These are phyloP conservation scores for Orchesellides sinensis DNA, from an alignment of 2,888 invertebrate species.

Conservation along the genomic window DNA sequence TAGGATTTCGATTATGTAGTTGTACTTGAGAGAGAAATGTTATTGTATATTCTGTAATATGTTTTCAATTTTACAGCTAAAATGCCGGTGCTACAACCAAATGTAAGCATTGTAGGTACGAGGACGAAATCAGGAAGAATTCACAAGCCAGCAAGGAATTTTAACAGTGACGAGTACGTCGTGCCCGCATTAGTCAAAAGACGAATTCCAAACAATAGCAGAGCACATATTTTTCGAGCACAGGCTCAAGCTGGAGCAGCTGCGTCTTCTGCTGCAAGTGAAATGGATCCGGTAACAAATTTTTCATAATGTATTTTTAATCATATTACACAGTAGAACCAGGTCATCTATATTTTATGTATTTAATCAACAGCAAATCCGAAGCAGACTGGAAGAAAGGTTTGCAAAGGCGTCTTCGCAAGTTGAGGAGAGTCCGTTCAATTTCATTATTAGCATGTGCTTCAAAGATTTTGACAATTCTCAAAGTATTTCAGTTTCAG, in stretches of 20 bases:
- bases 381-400: constrained; percentile 25
- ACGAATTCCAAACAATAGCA: constrained; percentile 43
- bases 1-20: too few species aligned
- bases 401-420: constrained; percentile 28
- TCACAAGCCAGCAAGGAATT: constrained; percentile 56
- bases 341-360: neutral
- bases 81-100: constrained; percentile 57
- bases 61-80: constrained; percentile 28
- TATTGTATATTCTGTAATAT: too few species aligned
- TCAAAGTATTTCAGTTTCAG: constrained; percentile 24
- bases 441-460: constrained; percentile 37
- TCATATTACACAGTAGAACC: too few species aligned
- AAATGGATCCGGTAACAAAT: constrained; percentile 16
- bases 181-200: constrained; percentile 44
- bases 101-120: constrained; percentile 35
- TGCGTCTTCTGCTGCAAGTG: constrained; percentile 14
- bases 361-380: constrained; percentile 5
- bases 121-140: constrained; percentile 57
- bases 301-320: neutral
- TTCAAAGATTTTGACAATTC: constrained; percentile 39
- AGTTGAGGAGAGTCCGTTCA: constrained; percentile 38
- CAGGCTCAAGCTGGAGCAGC: neutral
- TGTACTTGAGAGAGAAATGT: too few species aligned
- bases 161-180: constrained; percentile 54
- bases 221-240: neutral